phyloP scores from a whole-genome alignment of 2,888 invertebrate genomes.

The Scaptomyza reducta region DNA sequence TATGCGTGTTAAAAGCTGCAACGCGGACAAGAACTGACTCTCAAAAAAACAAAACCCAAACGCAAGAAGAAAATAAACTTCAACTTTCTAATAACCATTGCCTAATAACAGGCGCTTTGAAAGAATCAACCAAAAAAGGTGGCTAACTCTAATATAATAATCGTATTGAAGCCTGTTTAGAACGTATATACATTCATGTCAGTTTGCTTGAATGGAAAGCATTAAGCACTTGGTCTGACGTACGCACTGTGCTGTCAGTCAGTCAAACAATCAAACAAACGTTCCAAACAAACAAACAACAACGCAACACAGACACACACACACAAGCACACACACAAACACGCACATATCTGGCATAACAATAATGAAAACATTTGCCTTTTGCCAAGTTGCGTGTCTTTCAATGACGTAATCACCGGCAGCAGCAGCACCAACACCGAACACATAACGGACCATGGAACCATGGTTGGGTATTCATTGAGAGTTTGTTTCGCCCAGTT shows the following conservation, averaged over 20 bases:
- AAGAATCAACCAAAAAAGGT: neutral
- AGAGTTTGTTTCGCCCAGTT: constrained; percentile 45
- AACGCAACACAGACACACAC: constrained; percentile 26
- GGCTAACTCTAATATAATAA: no score
- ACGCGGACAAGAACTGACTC: constrained; percentile 41
- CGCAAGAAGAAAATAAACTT: neutral
- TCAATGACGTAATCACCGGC: constrained; percentile 69
- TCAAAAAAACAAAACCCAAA: constrained; percentile 8
- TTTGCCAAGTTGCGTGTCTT: constrained; percentile 72
- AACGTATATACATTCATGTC: constrained; percentile 17
- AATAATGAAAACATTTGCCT: constrained; percentile 70
- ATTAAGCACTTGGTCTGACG: no score
- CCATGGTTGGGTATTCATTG: constrained; percentile 35
- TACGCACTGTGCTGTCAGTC: constrained; percentile 30
- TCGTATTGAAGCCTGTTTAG: neutral
- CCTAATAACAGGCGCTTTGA: constrained; percentile 37
- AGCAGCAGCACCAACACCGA: constrained; percentile 18
- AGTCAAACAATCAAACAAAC: constrained; percentile 43
- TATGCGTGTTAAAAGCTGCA: constrained; percentile 76
- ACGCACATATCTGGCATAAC: constrained; percentile 22
- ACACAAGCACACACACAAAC: constrained; percentile 23
- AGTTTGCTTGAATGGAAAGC: constrained; percentile 22
- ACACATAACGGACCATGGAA: constrained; percentile 38
- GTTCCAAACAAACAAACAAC: constrained; percentile 3
- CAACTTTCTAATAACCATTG: constrained; percentile 34